Base-by-base conservation (phyloP, 2,797 vertebrate species). In the Arctocebus calabarensis region DNA sequence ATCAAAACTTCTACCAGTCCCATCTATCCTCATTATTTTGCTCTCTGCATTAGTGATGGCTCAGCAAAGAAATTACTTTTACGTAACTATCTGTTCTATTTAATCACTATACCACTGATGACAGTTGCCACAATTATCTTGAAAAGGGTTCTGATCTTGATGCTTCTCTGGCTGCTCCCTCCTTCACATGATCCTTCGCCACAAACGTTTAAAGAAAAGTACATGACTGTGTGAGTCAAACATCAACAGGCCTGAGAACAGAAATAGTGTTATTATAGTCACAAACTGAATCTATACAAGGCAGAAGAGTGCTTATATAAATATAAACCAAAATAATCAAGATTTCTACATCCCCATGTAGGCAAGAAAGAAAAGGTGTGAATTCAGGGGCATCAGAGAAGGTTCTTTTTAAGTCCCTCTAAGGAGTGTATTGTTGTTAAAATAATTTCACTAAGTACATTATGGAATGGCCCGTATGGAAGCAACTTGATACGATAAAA, bases 61-160 rank as follows among this genome's bases (percentile, higher is more conserved):
- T 96, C 78, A 85, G 59, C 55, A 75, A 92, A 96, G 59, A 90
- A 88, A 81, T 59, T 34, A 88, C 40, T 84, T 95, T 95, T 45
- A 73, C 7, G 3, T 68, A 75, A 84, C 79, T 86, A 17, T 45
- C 40, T 23, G 68, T 75, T 78, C 70, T 94, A 59, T 91, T 86
- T 94, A 70, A 94, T 84, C 29, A 68, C 71, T 68, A 37, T 37
- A 37, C 29, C 34, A 43, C 68, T 66, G 62, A 43, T 22, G 5
- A 48, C 34, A 83, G 37, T 52, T 61, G 85, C 57, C 75, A 84
- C 66, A 59, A 22, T n/a, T 25, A 71, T 83, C 78, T 85, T 91
- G 77, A 61, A 71, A 93, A 73, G 19, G 16, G 1, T 75, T 91
- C 83, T 48, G 16, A 48, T 68, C 48, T 77, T 55, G 43, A 90